Base-by-base conservation (phyloP, 2,888 invertebrate species). In the Thelaira solivaga region DNA sequence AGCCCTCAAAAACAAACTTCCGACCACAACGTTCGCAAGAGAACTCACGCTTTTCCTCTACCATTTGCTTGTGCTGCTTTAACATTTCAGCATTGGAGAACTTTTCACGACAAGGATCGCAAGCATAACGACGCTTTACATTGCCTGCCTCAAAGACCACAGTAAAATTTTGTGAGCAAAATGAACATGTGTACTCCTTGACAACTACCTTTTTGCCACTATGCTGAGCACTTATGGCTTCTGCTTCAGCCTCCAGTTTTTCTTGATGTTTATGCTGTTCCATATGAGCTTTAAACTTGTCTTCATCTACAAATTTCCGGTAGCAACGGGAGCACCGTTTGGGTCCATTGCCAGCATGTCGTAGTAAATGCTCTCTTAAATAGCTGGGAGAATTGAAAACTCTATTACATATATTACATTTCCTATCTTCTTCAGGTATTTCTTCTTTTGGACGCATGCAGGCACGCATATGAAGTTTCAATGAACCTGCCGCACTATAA, bases 311-410 rank as follows among this genome's bases (percentile, higher is more conserved):
- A 47, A 89, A 89, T 57, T 89, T 89, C 34, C 88, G 87, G 77
- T 88, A 88, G 73, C 88, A 89, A 29, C 88, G 87, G 0, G 85
- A 82, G 59, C 88, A 89, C 13, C 89, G 87, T n/a, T 81, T 85
- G 0, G 88, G 88, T 13, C 87, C 87, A 10, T 88, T 86, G 1
- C 89, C 89, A 0, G 87, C 87, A 20, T 89, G 88, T 0, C 88
- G 88, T 75, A 89, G 81, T 84, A 88, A 87, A 47, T 89, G 88
- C 79, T 89, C 89, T 72, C 88, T 87, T 22, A 89, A 83, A 64
- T 89, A 89, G 7, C 86, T 85, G n/a, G 86, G 87, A 31, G 88
- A 89, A 51, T 89, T 89, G 81, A 89, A 89, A 1, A 89, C 82
- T 67, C 88, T 86, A 62, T 86, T 86, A 81, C 88, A 89, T 1